phyloP scores from a whole-genome alignment of 2,888 invertebrate genomes.

The Aporophyla nigra region DNA sequence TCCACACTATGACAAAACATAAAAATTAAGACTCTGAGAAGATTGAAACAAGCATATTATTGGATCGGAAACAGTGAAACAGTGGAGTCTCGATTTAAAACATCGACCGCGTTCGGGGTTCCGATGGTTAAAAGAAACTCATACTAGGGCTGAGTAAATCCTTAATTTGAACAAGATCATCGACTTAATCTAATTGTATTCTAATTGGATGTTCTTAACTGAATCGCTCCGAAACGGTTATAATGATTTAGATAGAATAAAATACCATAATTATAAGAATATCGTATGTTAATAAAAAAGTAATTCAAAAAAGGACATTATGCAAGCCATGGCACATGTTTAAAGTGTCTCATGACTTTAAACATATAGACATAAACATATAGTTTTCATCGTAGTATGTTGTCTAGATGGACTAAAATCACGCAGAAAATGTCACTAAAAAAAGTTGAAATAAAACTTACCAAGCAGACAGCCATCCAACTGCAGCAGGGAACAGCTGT shows the following conservation, averaged over 20 bases:
- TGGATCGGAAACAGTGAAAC: neutral
- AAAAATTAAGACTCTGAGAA: neutral
- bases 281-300: too few species aligned
- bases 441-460: conserved; percentile 68
- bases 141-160: neutral
- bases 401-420: neutral
- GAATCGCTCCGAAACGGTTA: too few species aligned
- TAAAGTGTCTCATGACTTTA: too few species aligned
- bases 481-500: conserved; percentile 94
- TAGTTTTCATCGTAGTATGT: neutral
- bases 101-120: too few species aligned
- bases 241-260: neutral
- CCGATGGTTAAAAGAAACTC: too few species aligned
- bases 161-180: neutral
- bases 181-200: too few species aligned
- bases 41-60: neutral
- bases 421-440: neutral
- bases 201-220: too few species aligned
- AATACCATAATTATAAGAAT: too few species aligned
- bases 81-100: too few species aligned
- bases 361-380: neutral
- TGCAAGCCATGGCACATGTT: too few species aligned
- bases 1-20: conserved; percentile 78
- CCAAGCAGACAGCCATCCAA: conserved; percentile 95
- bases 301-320: too few species aligned